Evolutionary conservation across 1,140 invertebrate genomes (phyloP).

Genomic region (Lethrus apterus): DNA sequence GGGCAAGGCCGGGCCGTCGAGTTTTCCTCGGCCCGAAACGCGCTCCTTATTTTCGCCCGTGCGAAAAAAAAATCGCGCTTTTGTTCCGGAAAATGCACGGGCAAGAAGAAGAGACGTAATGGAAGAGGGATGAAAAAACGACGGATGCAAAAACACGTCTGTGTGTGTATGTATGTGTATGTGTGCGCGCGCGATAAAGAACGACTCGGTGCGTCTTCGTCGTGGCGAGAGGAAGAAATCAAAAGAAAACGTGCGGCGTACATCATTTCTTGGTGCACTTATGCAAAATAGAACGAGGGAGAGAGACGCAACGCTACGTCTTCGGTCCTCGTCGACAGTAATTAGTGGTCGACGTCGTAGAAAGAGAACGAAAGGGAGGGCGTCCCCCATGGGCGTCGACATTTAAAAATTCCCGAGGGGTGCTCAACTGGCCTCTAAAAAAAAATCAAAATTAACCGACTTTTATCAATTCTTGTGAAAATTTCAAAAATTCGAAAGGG

Average conservation of each 20-base stretch:
- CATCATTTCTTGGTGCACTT: slow-evolving; percentile 40
- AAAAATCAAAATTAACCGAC: too few species aligned
- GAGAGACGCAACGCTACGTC: slow-evolving; percentile 24
- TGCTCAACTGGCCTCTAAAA: too few species aligned
- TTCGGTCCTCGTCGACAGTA: slow-evolving; percentile 30
- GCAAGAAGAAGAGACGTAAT: too few species aligned
- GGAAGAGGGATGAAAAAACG: too few species aligned
- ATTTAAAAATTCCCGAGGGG: too few species aligned
- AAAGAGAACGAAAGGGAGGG: slow-evolving; percentile 29
- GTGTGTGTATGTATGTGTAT: slow-evolving; percentile 3
- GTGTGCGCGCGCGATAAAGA: slow-evolving; percentile 5
- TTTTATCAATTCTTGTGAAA: too few species aligned
- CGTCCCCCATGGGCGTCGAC: slow-evolving; percentile 9
- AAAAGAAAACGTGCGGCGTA: slow-evolving; percentile 21
- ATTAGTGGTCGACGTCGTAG: slow-evolving; percentile 39
- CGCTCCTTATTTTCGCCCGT: too few species aligned
- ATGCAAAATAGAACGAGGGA: slow-evolving; percentile 37
- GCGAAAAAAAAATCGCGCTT: too few species aligned
- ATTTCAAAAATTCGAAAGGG: too few species aligned
- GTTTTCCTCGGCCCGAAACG: too few species aligned
- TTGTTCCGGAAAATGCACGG: too few species aligned
- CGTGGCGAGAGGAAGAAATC: slow-evolving; percentile 10
- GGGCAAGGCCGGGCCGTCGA: too few species aligned
- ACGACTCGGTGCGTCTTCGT: neutral
- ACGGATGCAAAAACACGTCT: slow-evolving; percentile 10